Percentiles rank a stretch among this genome's conserved stretches.
phyloP scores from a whole-genome alignment of 2,797 vertebrate species.

The Brotula barbata region DNA sequence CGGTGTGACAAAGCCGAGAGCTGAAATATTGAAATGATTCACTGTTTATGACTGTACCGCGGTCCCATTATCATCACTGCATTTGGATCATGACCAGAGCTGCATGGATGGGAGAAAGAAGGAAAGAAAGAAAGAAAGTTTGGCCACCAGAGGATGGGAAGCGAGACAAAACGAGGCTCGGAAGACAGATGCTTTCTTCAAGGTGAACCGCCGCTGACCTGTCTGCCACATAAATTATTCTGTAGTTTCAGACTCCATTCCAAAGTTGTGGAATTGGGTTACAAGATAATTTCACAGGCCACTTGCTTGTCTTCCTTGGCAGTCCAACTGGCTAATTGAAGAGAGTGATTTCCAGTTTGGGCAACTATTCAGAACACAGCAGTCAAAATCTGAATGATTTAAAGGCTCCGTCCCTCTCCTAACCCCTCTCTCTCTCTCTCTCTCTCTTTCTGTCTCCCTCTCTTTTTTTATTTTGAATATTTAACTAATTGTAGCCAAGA shows the following conservation, averaged over 20 bases:
- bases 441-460: slow-evolving; percentile 31
- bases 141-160: slow-evolving; percentile 23
- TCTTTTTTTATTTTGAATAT: slow-evolving; percentile 38
- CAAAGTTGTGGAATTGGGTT: slow-evolving; percentile 86
- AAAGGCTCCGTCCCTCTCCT: slow-evolving; percentile 56
- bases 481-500: slow-evolving; percentile 38
- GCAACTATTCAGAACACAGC: slow-evolving; percentile 79
- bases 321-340: slow-evolving; percentile 87
- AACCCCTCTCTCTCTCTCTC: slow-evolving; percentile 36
- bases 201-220: slow-evolving; percentile 79
- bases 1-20: slow-evolving; percentile 19
- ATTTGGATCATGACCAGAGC: slow-evolving; percentile 44
- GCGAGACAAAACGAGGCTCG: slow-evolving; percentile 35
- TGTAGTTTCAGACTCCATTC: slow-evolving; percentile 82
- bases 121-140: slow-evolving; percentile 17
- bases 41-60: slow-evolving; percentile 18
- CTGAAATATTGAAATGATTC: slow-evolving; percentile 28
- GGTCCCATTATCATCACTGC: slow-evolving; percentile 45
- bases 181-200: slow-evolving; percentile 72
- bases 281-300: slow-evolving; percentile 87
- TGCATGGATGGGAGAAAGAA: slow-evolving; percentile 6
- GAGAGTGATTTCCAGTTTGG: slow-evolving; percentile 80
- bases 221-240: slow-evolving; percentile 82
- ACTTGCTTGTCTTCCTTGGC: slow-evolving; percentile 87
- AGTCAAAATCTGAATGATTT: slow-evolving; percentile 77